Evolutionary conservation across 2,888 invertebrate genomes (phyloP).

Genomic region (Lepidochrysops patricia): DNA sequence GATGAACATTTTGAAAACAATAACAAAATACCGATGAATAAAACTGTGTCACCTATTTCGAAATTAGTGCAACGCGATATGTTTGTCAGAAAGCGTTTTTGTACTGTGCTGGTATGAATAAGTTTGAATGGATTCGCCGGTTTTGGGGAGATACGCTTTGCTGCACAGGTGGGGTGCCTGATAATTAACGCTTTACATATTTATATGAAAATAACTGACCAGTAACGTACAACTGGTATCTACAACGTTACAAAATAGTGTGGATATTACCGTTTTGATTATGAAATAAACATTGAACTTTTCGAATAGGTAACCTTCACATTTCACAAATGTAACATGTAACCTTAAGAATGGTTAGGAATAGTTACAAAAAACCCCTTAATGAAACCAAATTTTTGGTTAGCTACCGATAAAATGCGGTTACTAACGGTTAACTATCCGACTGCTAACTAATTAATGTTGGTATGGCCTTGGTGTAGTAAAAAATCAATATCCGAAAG

Average conservation of each 20-base stretch:
- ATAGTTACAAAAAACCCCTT: too few species aligned
- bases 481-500: too few species aligned
- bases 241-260: conserved; percentile 6
- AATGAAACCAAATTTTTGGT: too few species aligned
- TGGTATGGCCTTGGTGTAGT: too few species aligned
- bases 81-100: conserved; percentile 28
- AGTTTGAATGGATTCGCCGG: conserved; percentile 66
- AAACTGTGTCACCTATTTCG: conserved; percentile 20
- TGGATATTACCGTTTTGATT: neutral
- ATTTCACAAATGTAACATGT: neutral
- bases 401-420: too few species aligned
- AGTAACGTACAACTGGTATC: conserved; percentile 11
- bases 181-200: conserved; percentile 60
- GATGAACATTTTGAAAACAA: conserved; percentile 40
- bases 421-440: too few species aligned
- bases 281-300: neutral
- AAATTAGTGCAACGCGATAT: conserved; percentile 25
- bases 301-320: neutral
- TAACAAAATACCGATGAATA: conserved; percentile 14
- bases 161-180: conserved; percentile 71
- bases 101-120: conserved; percentile 49
- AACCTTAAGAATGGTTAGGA: neutral
- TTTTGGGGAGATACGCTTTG: conserved; percentile 73
- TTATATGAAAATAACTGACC: conserved; percentile 10
- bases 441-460: too few species aligned